Percentiles rank a stretch among this genome's conserved stretches.
These are phyloP conservation scores for Drosophila peninsularis DNA, from an alignment of 2,888 invertebrate genomes.

Conservation along the genomic window DNA sequence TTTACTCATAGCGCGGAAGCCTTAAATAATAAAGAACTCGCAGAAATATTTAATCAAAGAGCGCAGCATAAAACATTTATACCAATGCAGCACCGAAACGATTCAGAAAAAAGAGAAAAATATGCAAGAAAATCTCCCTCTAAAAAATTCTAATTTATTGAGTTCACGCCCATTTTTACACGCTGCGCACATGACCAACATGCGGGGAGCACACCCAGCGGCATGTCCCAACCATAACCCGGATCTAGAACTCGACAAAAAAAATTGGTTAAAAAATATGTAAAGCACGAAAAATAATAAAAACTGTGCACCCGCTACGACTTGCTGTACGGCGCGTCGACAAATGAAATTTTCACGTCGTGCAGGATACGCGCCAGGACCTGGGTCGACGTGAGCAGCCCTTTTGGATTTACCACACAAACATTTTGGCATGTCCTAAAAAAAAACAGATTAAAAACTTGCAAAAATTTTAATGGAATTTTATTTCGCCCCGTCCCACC, in stretches of 20 bases:
- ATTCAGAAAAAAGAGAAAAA: conserved; percentile 1
- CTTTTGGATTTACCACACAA: conserved; percentile 74
- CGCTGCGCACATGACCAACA: conserved; percentile 52
- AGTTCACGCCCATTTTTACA: conserved; percentile 73
- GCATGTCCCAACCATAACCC: conserved; percentile 42
- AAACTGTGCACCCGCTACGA: conserved; percentile 31
- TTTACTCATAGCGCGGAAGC: neutral
- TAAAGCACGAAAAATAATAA: conserved; percentile 35
- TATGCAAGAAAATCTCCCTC: conserved; percentile 25
- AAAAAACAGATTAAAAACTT: conserved; percentile 21
- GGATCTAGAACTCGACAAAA: conserved; percentile 33
- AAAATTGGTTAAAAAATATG: conserved; percentile 48
- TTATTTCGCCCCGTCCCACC: conserved; percentile 42
- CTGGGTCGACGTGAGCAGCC: conserved; percentile 39
- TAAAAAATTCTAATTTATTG: conserved; percentile 71
- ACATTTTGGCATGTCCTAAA: conserved; percentile 62
- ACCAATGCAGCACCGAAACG: conserved; percentile 6
- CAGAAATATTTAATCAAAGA: conserved; percentile 29
- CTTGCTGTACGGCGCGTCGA: conserved; percentile 49
- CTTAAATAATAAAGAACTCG: conserved; percentile 13
- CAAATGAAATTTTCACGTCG: conserved; percentile 76
- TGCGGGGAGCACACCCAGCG: conserved; percentile 25
- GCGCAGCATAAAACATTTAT: conserved; percentile 28
- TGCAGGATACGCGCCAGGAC: conserved; percentile 61
- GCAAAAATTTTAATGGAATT: conserved; percentile 79